These are phyloP conservation scores for Mylabris sibirica DNA, from an alignment of 2,888 invertebrate species.

Conservation along the genomic window DNA sequence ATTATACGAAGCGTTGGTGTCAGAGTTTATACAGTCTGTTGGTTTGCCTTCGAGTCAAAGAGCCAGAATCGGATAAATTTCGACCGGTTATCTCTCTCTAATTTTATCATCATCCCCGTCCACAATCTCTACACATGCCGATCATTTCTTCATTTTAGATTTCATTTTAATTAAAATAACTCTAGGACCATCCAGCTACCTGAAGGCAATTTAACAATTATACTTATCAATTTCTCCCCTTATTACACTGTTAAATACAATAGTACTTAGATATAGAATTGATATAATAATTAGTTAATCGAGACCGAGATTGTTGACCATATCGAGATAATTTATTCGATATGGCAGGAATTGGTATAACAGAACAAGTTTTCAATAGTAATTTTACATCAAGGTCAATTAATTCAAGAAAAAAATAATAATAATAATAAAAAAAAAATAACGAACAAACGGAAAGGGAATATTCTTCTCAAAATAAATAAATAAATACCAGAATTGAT, in stretches of 20 bases:
- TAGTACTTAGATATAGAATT: slow-evolving; percentile 20
- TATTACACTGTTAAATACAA: slow-evolving; percentile 20
- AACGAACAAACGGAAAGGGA: slow-evolving; percentile 27
- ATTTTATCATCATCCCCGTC: slow-evolving; percentile 40
- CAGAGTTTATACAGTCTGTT: slow-evolving; percentile 19
- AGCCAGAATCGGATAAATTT: slow-evolving; percentile 35
- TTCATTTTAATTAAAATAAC: too few relatives aligned
- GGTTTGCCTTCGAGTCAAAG: slow-evolving; percentile 37
- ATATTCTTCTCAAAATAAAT: slow-evolving; percentile 21
- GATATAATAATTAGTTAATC: slow-evolving; percentile 37
- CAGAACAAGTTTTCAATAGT: slow-evolving; percentile 34
- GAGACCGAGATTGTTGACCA: slow-evolving; percentile 35
- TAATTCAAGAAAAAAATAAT: slow-evolving; percentile 16
- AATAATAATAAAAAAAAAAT: slow-evolving; percentile 27
- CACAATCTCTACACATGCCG: background rate
- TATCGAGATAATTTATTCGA: slow-evolving; percentile 36
- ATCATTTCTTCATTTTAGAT: too few relatives aligned
- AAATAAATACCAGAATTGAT: slow-evolving; percentile 7
- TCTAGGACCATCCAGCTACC: too few relatives aligned
- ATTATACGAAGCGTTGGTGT: slow-evolving; percentile 42
- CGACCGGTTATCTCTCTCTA: slow-evolving; percentile 43
- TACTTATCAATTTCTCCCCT: slow-evolving; percentile 23
- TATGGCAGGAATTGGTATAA: slow-evolving; percentile 29
- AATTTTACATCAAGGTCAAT: slow-evolving; percentile 31
- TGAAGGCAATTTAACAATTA: slow-evolving; percentile 26